Base-by-base conservation (phyloP, 1,140 invertebrate genomes). In the Parapsyche elsis region DNA sequence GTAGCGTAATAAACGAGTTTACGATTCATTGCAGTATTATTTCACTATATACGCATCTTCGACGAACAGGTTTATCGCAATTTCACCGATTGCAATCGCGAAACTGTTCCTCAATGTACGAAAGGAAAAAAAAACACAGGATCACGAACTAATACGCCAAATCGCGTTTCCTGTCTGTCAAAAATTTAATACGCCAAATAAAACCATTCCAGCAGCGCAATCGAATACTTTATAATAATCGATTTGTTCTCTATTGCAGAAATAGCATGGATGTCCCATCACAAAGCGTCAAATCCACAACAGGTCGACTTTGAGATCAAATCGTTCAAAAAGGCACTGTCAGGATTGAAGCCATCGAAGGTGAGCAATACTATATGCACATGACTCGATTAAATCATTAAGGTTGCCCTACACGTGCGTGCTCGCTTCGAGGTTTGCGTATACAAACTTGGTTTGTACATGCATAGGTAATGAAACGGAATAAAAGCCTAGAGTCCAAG, bases 221-320 rank as follows among this genome's bases (percentile, higher is more conserved):
- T 38, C 30, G 7, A 38, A 38, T 38, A 38, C 30, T 38, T 38
- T 38, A 38, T 38, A 38, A 38, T 38, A 38, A 1, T 38, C 30
- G 30, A 4, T 38, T 38, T 38, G 10, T 24, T 67, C 19, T 2
- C 4, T 30, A n/a, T 83, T 80, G 0, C 79, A 83, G 81, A 79
- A 1, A 83, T 83, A 24, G 81, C 81, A 1, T 81, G 76, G 45
- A 83, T 83, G 81, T 83, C 81, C 0, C 79, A 83, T 19, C 81
- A 83, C 73, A 80, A 79, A 64, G 76, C 24, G 16, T 10, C 49
- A 38, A 26, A 73, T 38, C 59, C 70, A 30, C 59, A 74, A 49
- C 57, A 64, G 49, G 23, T 64, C 5, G 81, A 80, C 14, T 49
- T 45, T 10, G 81, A 83, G 23, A 76, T 61, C 14, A 81, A 79